phyloP scores from a whole-genome alignment of 1,140 invertebrate genomes.

The Globodera rostochiensis region DNA sequence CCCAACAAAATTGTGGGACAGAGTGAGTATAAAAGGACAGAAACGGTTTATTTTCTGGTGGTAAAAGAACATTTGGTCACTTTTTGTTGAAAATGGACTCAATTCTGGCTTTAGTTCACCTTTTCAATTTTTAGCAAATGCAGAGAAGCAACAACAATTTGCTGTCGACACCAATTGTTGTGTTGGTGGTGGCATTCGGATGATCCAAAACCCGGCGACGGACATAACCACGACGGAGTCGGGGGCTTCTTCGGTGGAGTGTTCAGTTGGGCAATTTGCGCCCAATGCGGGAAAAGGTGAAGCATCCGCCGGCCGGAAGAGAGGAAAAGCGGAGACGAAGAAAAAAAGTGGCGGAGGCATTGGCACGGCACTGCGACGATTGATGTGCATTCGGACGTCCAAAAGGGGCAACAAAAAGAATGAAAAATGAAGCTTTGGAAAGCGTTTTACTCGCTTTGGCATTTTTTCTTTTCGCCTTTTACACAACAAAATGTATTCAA shows the following conservation, averaged over 20 bases:
- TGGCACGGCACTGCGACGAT: neutral
- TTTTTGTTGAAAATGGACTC: slow-evolving; percentile 4
- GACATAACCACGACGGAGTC: slow-evolving; percentile 22
- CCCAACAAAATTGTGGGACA: neutral
- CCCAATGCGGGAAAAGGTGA: too few relatives aligned
- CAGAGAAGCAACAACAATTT: neutral
- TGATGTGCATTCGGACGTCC: slow-evolving; percentile 19
- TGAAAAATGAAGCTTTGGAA: too few relatives aligned
- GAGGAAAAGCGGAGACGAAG: neutral
- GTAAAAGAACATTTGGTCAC: too few relatives aligned
- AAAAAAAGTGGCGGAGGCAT: slow-evolving; percentile 13
- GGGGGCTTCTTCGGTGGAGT: slow-evolving; percentile 20
- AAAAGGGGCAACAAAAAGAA: neutral
- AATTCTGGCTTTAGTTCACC: neutral
- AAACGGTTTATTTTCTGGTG: too few relatives aligned
- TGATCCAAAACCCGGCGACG: slow-evolving; percentile 18
- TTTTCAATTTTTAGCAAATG: neutral
- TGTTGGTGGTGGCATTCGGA: neutral
- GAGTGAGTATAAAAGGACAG: too few relatives aligned
- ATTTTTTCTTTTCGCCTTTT: too few relatives aligned
- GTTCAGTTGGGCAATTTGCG: slow-evolving; percentile 17
- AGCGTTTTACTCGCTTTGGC: too few relatives aligned
- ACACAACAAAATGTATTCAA: too few relatives aligned
- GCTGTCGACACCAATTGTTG: neutral
- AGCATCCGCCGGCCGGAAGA: neutral